Evolutionary conservation across 1,140 invertebrate genomes (phyloP).

Genomic region (Druon quercuslanigerum): DNA sequence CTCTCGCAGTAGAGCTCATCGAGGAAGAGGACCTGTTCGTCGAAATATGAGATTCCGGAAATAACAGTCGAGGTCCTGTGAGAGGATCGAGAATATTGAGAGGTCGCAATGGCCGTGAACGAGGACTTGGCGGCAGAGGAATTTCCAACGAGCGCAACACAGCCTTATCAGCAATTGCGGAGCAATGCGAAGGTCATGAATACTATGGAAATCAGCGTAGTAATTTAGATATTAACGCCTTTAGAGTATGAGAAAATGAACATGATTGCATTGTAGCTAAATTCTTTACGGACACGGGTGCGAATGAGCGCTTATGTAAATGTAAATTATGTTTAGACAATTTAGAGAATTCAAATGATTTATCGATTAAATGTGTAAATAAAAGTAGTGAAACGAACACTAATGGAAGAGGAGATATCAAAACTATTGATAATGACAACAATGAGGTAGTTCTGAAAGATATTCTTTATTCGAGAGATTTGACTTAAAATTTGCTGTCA

Average conservation of each 20-base stretch:
- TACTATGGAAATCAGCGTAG: not conserved
- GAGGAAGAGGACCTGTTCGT: not conserved
- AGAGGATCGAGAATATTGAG: too few relatives aligned
- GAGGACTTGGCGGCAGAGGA: too few relatives aligned
- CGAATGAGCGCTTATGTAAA: conserved; percentile 23
- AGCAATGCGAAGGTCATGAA: not conserved
- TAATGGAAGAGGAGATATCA: not conserved
- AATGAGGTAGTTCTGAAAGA: not conserved
- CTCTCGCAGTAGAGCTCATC: not conserved
- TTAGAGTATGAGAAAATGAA: conserved; percentile 29
- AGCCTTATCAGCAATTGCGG: not conserved
- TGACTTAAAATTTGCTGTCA: conserved; percentile 26
- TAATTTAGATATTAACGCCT: not conserved
- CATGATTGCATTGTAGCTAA: not conserved
- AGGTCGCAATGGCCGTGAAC: too few relatives aligned
- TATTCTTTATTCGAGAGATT: not conserved
- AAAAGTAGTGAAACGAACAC: conserved; percentile 1
- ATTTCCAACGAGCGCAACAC: too few relatives aligned
- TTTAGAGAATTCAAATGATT: not conserved
- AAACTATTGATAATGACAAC: not conserved
- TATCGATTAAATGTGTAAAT: not conserved
- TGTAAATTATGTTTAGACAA: conserved; percentile 3
- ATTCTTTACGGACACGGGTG: conserved; percentile 30
- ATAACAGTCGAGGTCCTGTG: too few relatives aligned
- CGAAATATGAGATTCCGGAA: too few relatives aligned